Conservation (phyloP, 23 tunicate species). For the Halocynthia aurantium region DNA sequence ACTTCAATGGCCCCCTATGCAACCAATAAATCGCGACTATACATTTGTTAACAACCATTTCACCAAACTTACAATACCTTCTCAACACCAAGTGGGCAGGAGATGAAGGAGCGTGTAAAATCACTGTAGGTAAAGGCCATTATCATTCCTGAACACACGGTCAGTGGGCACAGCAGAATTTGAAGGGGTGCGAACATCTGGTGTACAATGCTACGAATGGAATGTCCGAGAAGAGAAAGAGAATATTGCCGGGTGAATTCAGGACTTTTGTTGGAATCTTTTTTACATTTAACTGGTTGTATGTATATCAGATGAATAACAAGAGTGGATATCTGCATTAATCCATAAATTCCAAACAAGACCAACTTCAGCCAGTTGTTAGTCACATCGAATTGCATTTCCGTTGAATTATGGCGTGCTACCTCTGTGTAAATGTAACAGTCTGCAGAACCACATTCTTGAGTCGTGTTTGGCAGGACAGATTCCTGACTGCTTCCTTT, state of each 20-base stretch:
- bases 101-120: slow-evolving; percentile 34
- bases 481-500: not conserved
- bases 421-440: slow-evolving; percentile 15
- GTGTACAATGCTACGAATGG: too few species aligned
- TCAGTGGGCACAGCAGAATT: slow-evolving; percentile 22
- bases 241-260: too few species aligned
- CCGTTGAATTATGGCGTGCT: not conserved
- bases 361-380: not conserved
- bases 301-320: not conserved
- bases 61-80: not conserved
- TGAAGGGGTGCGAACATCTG: not conserved
- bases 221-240: too few species aligned
- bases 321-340: slow-evolving; percentile 1
- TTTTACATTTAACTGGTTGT: too few species aligned
- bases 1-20: too few species aligned
- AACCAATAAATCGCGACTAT: too few species aligned
- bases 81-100: slow-evolving; percentile 29
- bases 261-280: too few species aligned
- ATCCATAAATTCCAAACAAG: slow-evolving; percentile 1
- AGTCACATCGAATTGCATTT: not conserved
- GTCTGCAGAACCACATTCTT: slow-evolving; percentile 10
- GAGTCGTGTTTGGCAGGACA: not conserved
- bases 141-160: slow-evolving; percentile 20
- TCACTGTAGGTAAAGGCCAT: slow-evolving; percentile 38
- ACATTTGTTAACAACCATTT: too few species aligned